Conservation (phyloP, 2,888 invertebrate genomes). For the Augiades crinisus region DNA sequence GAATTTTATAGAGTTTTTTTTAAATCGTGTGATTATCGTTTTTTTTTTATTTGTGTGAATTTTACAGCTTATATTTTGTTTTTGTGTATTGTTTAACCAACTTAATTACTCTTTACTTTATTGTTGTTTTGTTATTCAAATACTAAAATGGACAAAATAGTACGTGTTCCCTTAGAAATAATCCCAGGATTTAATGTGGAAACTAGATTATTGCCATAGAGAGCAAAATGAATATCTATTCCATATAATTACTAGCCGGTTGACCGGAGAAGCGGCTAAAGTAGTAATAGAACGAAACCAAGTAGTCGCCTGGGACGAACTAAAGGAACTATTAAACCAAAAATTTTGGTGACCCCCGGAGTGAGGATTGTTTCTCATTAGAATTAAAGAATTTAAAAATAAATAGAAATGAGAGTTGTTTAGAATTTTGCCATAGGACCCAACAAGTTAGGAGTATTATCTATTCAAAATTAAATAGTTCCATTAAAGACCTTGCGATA, state of each 20-base stretch:
- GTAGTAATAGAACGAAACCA: slow-evolving; percentile 26
- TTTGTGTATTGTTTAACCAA: no score
- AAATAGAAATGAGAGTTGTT: slow-evolving; percentile 27
- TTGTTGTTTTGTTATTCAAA: no score
- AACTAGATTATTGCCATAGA: slow-evolving; percentile 1
- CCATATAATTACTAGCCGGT: slow-evolving; percentile 28
- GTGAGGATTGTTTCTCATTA: slow-evolving; percentile 26
- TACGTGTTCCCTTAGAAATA: slow-evolving; percentile 10
- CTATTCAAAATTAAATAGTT: slow-evolving; percentile 22
- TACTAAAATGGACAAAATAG: slow-evolving; percentile 10
- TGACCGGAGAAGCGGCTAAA: slow-evolving; percentile 27
- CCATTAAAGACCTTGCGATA: slow-evolving; percentile 1
- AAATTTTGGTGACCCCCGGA: slow-evolving; percentile 30
- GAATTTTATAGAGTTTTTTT: no score
- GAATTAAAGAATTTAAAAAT: slow-evolving; percentile 27
- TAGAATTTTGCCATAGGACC: slow-evolving; percentile 30
- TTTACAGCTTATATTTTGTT: no score
- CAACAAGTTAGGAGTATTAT: slow-evolving; percentile 26
- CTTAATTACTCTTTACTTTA: no score
- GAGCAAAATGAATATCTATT: slow-evolving; percentile 28
- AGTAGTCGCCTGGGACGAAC: slow-evolving; percentile 22
- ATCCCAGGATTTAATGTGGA: slow-evolving; percentile 15
- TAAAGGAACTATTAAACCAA: slow-evolving; percentile 22
- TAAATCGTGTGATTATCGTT: no score
- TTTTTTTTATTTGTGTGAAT: no score